Evolutionary conservation across 2,797 vertebrate genomes (phyloP).

Genomic region (Poeciliopsis gracilis): DNA sequence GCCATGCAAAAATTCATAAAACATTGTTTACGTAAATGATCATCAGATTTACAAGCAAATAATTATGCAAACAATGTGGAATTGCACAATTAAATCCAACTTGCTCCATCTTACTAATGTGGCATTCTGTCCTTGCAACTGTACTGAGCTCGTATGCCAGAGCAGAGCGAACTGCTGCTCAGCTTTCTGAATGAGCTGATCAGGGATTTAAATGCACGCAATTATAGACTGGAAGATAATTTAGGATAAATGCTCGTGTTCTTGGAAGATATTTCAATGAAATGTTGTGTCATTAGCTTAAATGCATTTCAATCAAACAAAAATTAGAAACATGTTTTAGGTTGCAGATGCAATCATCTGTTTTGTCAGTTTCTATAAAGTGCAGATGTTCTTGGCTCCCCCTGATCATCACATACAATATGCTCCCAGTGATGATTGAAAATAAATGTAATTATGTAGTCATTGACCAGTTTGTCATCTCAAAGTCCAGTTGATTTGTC

Average conservation of each 20-base stretch:
- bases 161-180: conserved; percentile 33
- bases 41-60: conserved; percentile 39
- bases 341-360: conserved; percentile 54
- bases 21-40: conserved; percentile 47
- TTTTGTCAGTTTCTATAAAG: conserved; percentile 45
- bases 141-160: conserved; percentile 50
- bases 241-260: conserved; percentile 63
- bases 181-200: conserved; percentile 54
- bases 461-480: conserved; percentile 56
- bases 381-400: conserved; percentile 64
- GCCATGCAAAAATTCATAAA: conserved; percentile 37
- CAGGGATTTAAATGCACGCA: conserved; percentile 65
- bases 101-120: conserved; percentile 28
- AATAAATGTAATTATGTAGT: conserved; percentile 58
- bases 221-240: conserved; percentile 63
- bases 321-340: conserved; percentile 46
- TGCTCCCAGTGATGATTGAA: conserved; percentile 50
- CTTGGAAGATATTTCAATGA: conserved; percentile 55
- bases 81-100: conserved; percentile 15
- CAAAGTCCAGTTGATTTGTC: conserved; percentile 17
- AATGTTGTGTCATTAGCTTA: conserved; percentile 52
- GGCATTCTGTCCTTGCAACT: conserved; percentile 40
- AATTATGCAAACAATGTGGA: conserved; percentile 31
- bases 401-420: conserved; percentile 57
- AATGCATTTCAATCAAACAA: conserved; percentile 55